Evolutionary conservation across 2,888 invertebrate genomes (phyloP), one percentile per base, ranked within the genome.

Genomic region (Zaprionus obscuricornis): DNA sequence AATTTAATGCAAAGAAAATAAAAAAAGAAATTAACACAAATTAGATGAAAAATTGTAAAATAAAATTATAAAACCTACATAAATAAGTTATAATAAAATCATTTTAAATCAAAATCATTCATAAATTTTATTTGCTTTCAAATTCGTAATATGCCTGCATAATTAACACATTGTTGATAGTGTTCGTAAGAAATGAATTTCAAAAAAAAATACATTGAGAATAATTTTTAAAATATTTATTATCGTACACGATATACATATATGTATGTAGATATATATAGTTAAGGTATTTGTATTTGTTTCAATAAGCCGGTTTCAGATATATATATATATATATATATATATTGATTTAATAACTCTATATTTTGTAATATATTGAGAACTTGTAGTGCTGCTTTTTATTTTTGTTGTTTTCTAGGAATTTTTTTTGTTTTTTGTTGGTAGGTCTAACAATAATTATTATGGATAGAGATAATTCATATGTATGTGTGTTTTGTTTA

Each of bases 401-500:
- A 29, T 57, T 63, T 65, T 57, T 51, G 66, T 58, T 58, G 65
- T 66, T 65, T 64, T 34, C 13, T 27, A 47, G 18, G 43, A 33
- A 39, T 46, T 31, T 22, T 27, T 24, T 42, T 42, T 20, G 34
- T 46, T 17, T 16, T 31, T 47, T 37, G 20, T 39, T n/a, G n/a
- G 18, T 42, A 33, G 29, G 47, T 50, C 47, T 42, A 33, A 45
- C 58, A 76, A 77, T 77, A 69, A 60, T 69, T 66, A 57, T 47
- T 66, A 51, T 47, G 16, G 49, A 13, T 17, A 17, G 43, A 39
- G 31, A 33, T 66, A 39, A 76, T 77, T 76, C 82, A 76, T 77
- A 82, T 78, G 82, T 77, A 82, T 82, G 84, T 83, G 55, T n/a
- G n/a, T n/a, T n/a, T 83, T 51, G 50, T 73, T 70, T 51, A 43